Conservation (phyloP, 1,140 invertebrate species). For the Brachionus koreanus region DNA sequence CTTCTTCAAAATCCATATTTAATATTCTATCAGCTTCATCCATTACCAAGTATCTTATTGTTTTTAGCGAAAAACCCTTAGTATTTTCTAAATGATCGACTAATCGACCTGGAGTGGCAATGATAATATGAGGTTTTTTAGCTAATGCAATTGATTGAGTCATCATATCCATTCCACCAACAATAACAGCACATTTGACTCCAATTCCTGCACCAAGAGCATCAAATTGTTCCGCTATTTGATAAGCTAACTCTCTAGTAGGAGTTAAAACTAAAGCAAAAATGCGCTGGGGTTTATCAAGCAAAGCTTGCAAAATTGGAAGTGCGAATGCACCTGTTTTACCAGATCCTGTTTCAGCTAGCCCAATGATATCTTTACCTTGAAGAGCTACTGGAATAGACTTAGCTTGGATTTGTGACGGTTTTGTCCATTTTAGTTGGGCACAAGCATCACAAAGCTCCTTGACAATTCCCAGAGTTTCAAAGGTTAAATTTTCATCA, state of each 20-base stretch:
- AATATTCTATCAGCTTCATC: conserved; percentile 91
- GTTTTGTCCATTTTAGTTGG: conserved; percentile 84
- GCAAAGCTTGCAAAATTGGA: conserved; percentile 83
- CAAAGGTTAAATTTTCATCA: conserved; percentile 10
- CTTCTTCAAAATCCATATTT: conserved; percentile 92
- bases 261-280: conserved; percentile 92
- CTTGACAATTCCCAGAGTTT: conserved; percentile 73
- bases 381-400: conserved; percentile 81
- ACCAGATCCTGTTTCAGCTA: conserved; percentile 95
- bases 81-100: conserved; percentile 88
- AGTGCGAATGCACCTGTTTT: conserved; percentile 96
- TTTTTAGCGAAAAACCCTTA: conserved; percentile 83
- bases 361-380: conserved; percentile 84
- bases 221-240: conserved; percentile 89
- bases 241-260: conserved; percentile 93
- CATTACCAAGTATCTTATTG: conserved; percentile 85
- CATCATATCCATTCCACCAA: conserved; percentile 97
- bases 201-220: conserved; percentile 72
- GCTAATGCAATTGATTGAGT: conserved; percentile 80
- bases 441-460: conserved; percentile 83
- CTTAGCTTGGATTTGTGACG: conserved; percentile 90
- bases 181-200: conserved; percentile 81
- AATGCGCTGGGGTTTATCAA: conserved; percentile 84
- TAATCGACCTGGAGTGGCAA: conserved; percentile 80
- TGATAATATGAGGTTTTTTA: conserved; percentile 90